Conservation (phyloP, 2,797 vertebrate species). For the Spea hammondii region DNA sequence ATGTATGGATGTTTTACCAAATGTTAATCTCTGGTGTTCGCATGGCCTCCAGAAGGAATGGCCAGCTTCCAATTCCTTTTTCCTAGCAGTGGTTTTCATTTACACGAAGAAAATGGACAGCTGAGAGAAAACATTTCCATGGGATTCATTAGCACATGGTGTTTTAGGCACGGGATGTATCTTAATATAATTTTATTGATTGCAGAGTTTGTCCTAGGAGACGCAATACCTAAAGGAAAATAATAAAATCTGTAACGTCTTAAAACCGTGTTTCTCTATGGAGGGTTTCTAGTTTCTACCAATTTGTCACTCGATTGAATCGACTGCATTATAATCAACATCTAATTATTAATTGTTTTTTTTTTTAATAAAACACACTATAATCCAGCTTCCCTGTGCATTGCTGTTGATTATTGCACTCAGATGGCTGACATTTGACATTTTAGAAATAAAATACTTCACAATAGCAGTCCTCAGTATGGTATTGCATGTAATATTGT, state of each 20-base stretch:
- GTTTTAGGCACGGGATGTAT: constrained; percentile 55
- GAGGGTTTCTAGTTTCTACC: not conserved
- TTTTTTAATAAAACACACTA: no score
- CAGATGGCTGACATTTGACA: not conserved
- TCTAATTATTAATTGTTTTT: not conserved
- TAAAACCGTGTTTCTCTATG: not conserved
- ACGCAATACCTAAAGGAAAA: constrained; percentile 46
- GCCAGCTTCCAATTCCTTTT: constrained; percentile 48
- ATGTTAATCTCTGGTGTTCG: not conserved
- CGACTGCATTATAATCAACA: not conserved
- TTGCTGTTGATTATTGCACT: no score
- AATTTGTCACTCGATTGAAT: not conserved
- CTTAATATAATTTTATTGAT: constrained; percentile 52
- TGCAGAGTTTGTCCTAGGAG: constrained; percentile 51
- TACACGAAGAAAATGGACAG: constrained; percentile 57
- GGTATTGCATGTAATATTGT: not conserved
- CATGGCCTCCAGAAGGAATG: not conserved
- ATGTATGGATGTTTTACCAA: not conserved
- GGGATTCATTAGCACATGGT: constrained; percentile 59
- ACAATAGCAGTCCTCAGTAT: not conserved
- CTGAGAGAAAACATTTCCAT: constrained; percentile 57
- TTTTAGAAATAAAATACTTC: not conserved
- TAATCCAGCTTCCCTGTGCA: no score
- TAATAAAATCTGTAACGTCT: constrained; percentile 18
- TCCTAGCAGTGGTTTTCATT: constrained; percentile 56